A percentile compares a stretch with the other conserved stretches of the same genome.
Conservation (phyloP, 2,113 vertebrate species). For the Sus scrofa region DNA sequence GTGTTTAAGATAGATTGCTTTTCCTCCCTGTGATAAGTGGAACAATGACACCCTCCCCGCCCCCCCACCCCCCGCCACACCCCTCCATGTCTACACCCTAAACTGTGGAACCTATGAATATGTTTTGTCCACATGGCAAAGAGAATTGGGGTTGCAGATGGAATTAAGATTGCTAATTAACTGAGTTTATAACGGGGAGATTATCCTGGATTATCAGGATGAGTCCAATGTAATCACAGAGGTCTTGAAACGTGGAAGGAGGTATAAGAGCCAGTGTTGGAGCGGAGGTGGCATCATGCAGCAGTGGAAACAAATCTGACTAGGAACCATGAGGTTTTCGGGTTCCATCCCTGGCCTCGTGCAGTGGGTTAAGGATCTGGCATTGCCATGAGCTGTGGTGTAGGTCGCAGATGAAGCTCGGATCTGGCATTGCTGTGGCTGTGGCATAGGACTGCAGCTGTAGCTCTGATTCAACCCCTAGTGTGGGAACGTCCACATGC, state of each 20-base stretch:
- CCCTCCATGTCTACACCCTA: background rate
- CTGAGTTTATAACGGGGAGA: background rate
- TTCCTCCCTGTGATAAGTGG: background rate
- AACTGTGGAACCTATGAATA: background rate
- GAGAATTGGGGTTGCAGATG: background rate
- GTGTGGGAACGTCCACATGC: no score
- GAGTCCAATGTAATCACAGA: background rate
- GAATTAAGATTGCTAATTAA: background rate
- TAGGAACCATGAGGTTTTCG: no score
- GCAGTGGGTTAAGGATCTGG: no score
- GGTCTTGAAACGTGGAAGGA: background rate
- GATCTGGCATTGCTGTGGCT: no score
- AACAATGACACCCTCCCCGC: no score
- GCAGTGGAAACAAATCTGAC: no score
- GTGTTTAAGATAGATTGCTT: background rate
- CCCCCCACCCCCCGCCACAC: fast-evolving
- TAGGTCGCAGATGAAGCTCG: no score
- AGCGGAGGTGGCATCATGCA: no score
- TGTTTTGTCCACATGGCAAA: background rate
- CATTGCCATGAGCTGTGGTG: no score
- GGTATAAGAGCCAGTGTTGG: background rate
- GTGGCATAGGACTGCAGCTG: no score
- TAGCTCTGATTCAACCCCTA: no score
- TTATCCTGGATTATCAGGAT: background rate
- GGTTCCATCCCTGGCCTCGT: no score